phyloP scores from a whole-genome alignment of 2,888 invertebrate genomes.

The Graphium colonna region DNA sequence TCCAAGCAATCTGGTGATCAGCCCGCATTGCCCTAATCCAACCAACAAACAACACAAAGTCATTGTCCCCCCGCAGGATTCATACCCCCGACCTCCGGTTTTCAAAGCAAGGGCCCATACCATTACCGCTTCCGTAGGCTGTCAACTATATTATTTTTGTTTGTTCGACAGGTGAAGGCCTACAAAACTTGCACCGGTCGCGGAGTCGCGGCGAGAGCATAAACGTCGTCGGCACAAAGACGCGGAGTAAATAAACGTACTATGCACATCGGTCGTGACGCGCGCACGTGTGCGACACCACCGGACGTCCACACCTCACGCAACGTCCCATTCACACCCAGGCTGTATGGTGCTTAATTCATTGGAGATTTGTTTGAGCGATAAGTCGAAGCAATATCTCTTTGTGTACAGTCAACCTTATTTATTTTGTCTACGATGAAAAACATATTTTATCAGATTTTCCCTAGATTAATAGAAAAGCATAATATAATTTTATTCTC shows the following conservation, averaged over 20 bases:
- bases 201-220: slow-evolving; percentile 91
- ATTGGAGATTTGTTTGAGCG: slow-evolving; percentile 14
- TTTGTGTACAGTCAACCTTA: slow-evolving; percentile 35
- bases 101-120: too few species aligned
- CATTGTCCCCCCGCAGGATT: too few species aligned
- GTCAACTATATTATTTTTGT: too few species aligned
- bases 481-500: too few species aligned
- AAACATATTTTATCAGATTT: too few species aligned
- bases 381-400: slow-evolving; percentile 47
- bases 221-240: slow-evolving; percentile 83
- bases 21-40: too few species aligned
- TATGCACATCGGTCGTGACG: slow-evolving; percentile 2
- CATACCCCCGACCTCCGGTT: too few species aligned
- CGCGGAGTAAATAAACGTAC: slow-evolving; percentile 64
- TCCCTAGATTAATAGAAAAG: too few species aligned
- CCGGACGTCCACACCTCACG: slow-evolving; percentile 49
- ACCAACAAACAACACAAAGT: too few species aligned
- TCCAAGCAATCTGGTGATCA: too few species aligned
- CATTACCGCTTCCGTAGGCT: too few species aligned
- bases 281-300: slow-evolving; percentile 37
- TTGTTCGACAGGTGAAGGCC: slow-evolving; percentile 79
- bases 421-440: slow-evolving; percentile 26
- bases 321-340: slow-evolving; percentile 28
- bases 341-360: slow-evolving; percentile 22
- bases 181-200: slow-evolving; percentile 86